Evolutionary conservation across 2,113 vertebrate genomes (phyloP).

Genomic region (Callionymus lyra): DNA sequence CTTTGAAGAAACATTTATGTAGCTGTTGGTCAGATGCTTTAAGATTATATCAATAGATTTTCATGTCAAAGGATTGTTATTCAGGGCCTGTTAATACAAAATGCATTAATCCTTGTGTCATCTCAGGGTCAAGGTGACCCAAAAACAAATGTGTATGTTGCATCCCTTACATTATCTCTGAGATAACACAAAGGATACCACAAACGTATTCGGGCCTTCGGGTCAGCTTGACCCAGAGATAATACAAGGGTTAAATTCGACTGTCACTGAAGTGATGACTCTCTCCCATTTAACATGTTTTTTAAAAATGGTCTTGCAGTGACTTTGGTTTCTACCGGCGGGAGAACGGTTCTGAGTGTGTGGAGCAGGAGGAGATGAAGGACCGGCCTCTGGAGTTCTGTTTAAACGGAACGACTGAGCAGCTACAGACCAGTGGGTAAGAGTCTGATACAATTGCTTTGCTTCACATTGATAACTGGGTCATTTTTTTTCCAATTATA

Average conservation of each 20-base stretch:
- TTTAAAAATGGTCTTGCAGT: slow-evolving; percentile 49
- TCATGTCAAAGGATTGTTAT: background rate
- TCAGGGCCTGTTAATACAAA: no score
- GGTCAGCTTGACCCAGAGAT: no score
- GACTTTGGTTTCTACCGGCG: slow-evolving; percentile 89
- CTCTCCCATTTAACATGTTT: slow-evolving; percentile 4
- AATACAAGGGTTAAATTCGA: no score
- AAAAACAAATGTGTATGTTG: no score
- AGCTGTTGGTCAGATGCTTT: no score
- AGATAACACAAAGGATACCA: no score
- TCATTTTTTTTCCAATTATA: background rate
- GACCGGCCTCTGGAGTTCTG: slow-evolving; percentile 81
- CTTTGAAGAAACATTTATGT: no score
- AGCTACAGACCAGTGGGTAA: slow-evolving; percentile 81
- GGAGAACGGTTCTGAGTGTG: slow-evolving; percentile 77
- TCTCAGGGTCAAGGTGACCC: no score
- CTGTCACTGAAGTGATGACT: background rate
- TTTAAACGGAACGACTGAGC: slow-evolving; percentile 76
- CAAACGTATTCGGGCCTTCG: no score
- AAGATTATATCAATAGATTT: background rate
- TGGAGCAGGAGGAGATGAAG: slow-evolving; percentile 82
- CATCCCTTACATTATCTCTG: background rate
- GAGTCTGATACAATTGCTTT: background rate
- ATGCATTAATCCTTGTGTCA: no score
- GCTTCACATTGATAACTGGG: background rate